Conservation (phyloP, 2,797 vertebrate species). For the Schizopygopsis pylzovi region DNA sequence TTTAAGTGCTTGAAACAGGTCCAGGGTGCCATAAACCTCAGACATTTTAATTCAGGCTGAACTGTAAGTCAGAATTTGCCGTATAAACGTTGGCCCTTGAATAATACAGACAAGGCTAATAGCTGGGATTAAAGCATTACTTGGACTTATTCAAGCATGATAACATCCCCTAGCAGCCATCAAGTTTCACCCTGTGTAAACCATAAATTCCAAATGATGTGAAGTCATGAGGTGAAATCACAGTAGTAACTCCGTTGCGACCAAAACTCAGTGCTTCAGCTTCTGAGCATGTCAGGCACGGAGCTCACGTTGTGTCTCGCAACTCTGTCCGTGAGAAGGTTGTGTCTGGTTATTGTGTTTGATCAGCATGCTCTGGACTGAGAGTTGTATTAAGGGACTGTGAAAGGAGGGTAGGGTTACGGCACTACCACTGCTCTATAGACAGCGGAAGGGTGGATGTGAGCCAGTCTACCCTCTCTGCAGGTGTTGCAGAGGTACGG, state of each 20-base stretch:
- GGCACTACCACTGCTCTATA: constrained; percentile 40
- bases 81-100: constrained; percentile 70
- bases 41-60: constrained; percentile 69
- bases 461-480: constrained; percentile 41
- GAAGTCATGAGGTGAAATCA: constrained; percentile 52
- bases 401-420: constrained; percentile 24
- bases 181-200: constrained; percentile 54
- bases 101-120: constrained; percentile 66
- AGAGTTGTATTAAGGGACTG: constrained; percentile 10
- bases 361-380: constrained; percentile 36
- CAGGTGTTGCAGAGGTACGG: constrained; percentile 37
- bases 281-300: background rate
- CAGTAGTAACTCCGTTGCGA: constrained; percentile 16
- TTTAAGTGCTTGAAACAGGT: constrained; percentile 68
- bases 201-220: constrained; percentile 55
- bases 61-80: constrained; percentile 70
- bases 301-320: background rate
- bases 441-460: constrained; percentile 51
- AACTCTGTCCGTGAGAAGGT: constrained; percentile 40
- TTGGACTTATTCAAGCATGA: constrained; percentile 53
- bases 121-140: constrained; percentile 65
- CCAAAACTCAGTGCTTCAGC: background rate
- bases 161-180: constrained; percentile 54
- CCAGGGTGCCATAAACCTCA: constrained; percentile 70
- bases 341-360: constrained; percentile 56